A percentile compares a stretch with the other conserved stretches of the same genome.
These are phyloP conservation scores for Zenarchopterus dispar DNA, from an alignment of 2,797 vertebrate genomes.

Conservation along the genomic window DNA sequence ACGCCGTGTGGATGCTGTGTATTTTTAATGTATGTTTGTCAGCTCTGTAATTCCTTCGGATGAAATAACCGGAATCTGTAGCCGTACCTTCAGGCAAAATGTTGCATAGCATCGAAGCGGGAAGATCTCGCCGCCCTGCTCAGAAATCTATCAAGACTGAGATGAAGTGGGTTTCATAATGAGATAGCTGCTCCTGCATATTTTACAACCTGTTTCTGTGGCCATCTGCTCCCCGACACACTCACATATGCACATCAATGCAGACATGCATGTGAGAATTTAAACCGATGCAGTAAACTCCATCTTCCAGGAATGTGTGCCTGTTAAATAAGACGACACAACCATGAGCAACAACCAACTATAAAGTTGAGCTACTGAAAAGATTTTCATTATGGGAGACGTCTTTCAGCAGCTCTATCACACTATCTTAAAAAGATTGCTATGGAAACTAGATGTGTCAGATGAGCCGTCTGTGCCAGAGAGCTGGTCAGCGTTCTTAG, in stretches of 20 bases:
- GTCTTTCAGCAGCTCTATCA: slow-evolving; percentile 11
- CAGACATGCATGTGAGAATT: slow-evolving; percentile 14
- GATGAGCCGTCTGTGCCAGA: too few relatives aligned
- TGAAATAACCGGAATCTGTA: slow-evolving; percentile 28
- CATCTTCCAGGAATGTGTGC: slow-evolving; percentile 7
- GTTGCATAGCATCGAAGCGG: slow-evolving; percentile 12
- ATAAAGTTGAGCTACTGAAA: slow-evolving; percentile 2
- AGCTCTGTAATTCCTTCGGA: slow-evolving; percentile 24
- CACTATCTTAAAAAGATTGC: slow-evolving; percentile 12
- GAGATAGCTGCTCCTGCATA: slow-evolving; percentile 60
- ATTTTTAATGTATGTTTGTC: slow-evolving; percentile 2
- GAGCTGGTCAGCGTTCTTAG: slow-evolving; percentile 2
- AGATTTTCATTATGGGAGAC: slow-evolving; percentile 1
- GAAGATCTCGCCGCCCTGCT: not conserved
- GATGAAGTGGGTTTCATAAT: slow-evolving; percentile 31
- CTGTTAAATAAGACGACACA: slow-evolving; percentile 21
- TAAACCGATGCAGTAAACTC: slow-evolving; percentile 6
- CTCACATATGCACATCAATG: slow-evolving; percentile 17
- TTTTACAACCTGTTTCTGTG: slow-evolving; percentile 60
- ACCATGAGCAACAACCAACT: slow-evolving; percentile 1
- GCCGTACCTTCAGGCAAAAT: slow-evolving; percentile 9
- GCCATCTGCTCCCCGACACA: slow-evolving; percentile 59
- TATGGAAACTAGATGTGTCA: slow-evolving; percentile 36
- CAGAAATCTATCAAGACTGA: slow-evolving; percentile 44
- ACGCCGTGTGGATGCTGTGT: not conserved